These are phyloP conservation scores for Rhinatrema bivittatum DNA, from an alignment of 2,797 vertebrate genomes.

Conservation along the genomic window DNA sequence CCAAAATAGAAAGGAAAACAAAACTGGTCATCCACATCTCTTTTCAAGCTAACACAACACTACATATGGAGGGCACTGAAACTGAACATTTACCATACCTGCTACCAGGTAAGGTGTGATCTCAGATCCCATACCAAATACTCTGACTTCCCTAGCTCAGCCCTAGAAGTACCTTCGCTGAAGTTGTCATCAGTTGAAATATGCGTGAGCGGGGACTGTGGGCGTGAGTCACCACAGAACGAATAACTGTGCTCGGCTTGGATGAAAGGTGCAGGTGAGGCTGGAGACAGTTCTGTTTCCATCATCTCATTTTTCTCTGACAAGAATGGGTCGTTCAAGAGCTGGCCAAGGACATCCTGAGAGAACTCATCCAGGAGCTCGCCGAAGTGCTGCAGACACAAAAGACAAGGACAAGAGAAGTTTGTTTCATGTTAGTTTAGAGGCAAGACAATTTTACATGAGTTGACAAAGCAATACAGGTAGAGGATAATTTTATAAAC, in stretches of 20 bases:
- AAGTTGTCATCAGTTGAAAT: slow-evolving; percentile 71
- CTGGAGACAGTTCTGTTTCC: slow-evolving; percentile 74
- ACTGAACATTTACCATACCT: too few species aligned
- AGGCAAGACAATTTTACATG: too few species aligned
- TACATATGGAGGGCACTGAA: too few species aligned
- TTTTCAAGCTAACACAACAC: too few species aligned
- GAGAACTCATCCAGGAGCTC: slow-evolving; percentile 93
- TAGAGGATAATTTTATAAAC: too few species aligned
- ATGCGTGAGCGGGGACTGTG: slow-evolving; percentile 86
- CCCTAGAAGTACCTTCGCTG: slow-evolving; percentile 79
- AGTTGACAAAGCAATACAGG: too few species aligned
- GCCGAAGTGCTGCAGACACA: slow-evolving; percentile 79
- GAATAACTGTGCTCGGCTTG: slow-evolving; percentile 96
- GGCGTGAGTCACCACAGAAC: slow-evolving; percentile 84
- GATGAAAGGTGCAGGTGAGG: slow-evolving; percentile 85
- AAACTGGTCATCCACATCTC: too few species aligned
- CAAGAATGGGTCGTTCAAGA: slow-evolving; percentile 93
- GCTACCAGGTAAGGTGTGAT: too few species aligned
- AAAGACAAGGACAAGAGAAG: neutral
- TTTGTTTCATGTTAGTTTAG: too few species aligned
- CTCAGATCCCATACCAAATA: too few species aligned
- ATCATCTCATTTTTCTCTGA: slow-evolving; percentile 79
- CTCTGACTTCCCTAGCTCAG: too few species aligned
- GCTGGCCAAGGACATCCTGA: slow-evolving; percentile 89
- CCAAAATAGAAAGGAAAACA: too few species aligned